Evolutionary conservation across 2,113 vertebrate genomes (phyloP), one percentile per base, ranked within the genome.

Genomic region (Callaeas wilsoni): DNA sequence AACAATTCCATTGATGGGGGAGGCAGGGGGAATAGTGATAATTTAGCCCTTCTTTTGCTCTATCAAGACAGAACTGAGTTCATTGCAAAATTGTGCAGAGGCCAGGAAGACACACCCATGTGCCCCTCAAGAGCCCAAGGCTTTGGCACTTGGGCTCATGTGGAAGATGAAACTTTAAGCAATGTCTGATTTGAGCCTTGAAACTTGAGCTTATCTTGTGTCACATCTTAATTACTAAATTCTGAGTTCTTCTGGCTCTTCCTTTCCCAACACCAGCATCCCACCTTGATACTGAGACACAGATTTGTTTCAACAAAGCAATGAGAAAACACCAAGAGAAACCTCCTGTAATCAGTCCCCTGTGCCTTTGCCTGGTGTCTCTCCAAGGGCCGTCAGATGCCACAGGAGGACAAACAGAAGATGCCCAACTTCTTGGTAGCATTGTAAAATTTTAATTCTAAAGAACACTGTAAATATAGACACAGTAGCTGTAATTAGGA

Each of bases 81-180:
- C 47, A 59, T 37, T 41, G 47, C 23, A 42, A 44, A 86, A 33
- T 3, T 18, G 5, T 23, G 19, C 5, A 21, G 52, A 84, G 53
- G 50, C 68, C 69, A 91, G 39, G 70, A 50, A 35, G 41, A 46
- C 41, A 35, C 27, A 20, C 6, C 20, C 1, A 0, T 7, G 9
- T 25, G 16, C 17, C 26, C 23, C 10, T 1, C 35, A 62, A 10
- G 1, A 52, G 63, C 21, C 57, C 1, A 0, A 32, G 59, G 35
- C 32, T 85, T 47, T 19, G 20, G 68, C 53, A 80, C 76, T 41
- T 1, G 0, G 20, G 9, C 29, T 27, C 52, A 6, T 2, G 6
- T 1, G 22, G 56, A 59, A 65, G 23, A 55, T 18, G 16, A 19
- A 86, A 52, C 4, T 29, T 80, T 29, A 79, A 80, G 44, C 11